Conservation (phyloP, 2,113 vertebrate genomes). For the Heterotilapia buettikoferi region DNA sequence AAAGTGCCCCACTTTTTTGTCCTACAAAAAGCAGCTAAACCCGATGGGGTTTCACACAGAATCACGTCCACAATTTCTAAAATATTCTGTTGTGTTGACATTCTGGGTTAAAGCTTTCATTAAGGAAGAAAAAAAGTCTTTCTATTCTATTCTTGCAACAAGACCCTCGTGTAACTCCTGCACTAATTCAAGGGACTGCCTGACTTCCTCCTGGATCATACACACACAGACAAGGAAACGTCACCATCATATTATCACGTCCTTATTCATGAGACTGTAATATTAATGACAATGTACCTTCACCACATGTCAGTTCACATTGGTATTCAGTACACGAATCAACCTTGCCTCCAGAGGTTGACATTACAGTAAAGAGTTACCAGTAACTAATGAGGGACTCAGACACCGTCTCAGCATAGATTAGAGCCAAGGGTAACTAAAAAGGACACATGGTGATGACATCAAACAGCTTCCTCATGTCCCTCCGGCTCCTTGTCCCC, state of each 20-base stretch:
- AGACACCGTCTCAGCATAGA: slow-evolving; percentile 25
- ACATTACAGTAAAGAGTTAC: slow-evolving; percentile 44
- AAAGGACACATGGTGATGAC: slow-evolving; percentile 42
- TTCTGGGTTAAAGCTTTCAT: not conserved
- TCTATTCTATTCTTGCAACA: not conserved
- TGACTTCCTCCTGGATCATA: not conserved
- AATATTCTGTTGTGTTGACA: not conserved
- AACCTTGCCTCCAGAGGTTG: slow-evolving; percentile 32
- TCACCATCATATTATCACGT: not conserved
- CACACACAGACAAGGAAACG: not conserved
- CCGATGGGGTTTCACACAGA: not conserved
- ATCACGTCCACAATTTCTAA: not conserved
- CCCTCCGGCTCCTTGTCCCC: slow-evolving; percentile 17
- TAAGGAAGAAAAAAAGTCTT: not conserved
- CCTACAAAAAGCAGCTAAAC: not conserved
- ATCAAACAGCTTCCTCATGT: slow-evolving; percentile 41
- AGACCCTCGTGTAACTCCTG: not conserved
- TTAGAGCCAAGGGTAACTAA: slow-evolving; percentile 40
- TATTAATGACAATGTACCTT: not conserved
- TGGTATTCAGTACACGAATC: slow-evolving; percentile 6
- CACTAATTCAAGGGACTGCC: not conserved
- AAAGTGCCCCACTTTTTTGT: not conserved
- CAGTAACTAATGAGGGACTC: slow-evolving; percentile 49
- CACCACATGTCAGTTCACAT: not conserved
- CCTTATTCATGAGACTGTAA: not conserved